Base-by-base conservation (phyloP, 2,888 invertebrate species). In the Idaea straminata region DNA sequence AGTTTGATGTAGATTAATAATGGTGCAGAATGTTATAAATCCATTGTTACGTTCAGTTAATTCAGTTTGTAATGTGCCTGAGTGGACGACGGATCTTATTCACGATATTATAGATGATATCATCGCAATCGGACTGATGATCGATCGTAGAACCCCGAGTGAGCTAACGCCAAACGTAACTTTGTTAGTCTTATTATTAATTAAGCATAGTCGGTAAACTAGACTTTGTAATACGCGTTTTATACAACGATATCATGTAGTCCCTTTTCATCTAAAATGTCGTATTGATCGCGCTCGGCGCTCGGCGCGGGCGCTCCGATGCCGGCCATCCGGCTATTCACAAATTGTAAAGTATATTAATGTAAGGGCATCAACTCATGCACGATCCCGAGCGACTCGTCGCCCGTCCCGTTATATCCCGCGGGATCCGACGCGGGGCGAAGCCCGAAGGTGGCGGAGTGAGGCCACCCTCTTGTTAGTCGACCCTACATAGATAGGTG, bases 401-500 rank as follows among this genome's bases (percentile, higher is more conserved):
- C 36, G 36, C 36, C 36, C 36, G 36, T 10, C 36, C 47, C 47
- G 15, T 15, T 10, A 59, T 7, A 59, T 59, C 16, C 15, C 15
- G 58, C 15, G 15, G 58, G 16, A 59, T 59, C 15, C 34, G 5
- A 15, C 38, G 58, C 38, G 15, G 59, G 36, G 25, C 57, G 57
- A 47, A 64, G 70, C 66, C 65, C 58, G 70, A 47, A 66, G 68
- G 34, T 65, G 65, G 62, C 71, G 68, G 66, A 71, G 69, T 73
- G 77, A 75, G 74, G 77, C 73, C 77, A 77, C 77, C 68, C 70
- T 69, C 75, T 74, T 77, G 78, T 77, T 77, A 79, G 83, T 83
- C 86, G 84, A 86, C 89, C 59, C 89, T 88, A 83, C 87, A 90
- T 92, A 91, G 90, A 91, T 91, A 91, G 91, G 91, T 89, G 87